These are phyloP conservation scores for Cygnus olor DNA, from an alignment of 2,797 vertebrate genomes.

Conservation along the genomic window DNA sequence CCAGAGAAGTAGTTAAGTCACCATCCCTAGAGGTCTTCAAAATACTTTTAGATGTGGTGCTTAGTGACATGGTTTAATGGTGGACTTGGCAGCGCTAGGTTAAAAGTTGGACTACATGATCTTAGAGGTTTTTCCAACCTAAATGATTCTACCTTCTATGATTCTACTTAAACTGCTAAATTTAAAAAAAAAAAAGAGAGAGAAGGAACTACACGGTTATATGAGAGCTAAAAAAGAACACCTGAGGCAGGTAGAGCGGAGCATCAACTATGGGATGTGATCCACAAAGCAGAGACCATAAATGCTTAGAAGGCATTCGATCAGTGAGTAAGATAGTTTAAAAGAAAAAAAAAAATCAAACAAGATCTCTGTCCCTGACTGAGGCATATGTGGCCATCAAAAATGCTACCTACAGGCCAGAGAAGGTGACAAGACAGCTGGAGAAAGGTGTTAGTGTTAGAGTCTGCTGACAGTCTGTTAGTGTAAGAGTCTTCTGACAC, in stretches of 20 bases:
- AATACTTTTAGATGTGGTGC: no score
- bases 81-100: no score
- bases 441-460: neutral
- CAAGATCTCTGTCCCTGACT: neutral
- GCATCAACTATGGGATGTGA: neutral
- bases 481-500: neutral
- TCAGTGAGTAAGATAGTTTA: neutral
- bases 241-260: neutral
- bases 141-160: no score
- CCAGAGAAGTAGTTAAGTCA: no score
- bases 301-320: neutral
- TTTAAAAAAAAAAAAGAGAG: neutral
- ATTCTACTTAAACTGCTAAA: neutral
- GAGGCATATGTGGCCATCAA: fast-evolving
- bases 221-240: neutral
- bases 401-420: neutral
- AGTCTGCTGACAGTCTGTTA: no score
- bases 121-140: no score
- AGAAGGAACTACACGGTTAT: neutral
- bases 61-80: no score
- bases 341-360: no score
- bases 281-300: neutral
- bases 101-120: no score
- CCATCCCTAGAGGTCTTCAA: no score
- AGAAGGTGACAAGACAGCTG: fast-evolving